phyloP scores from a whole-genome alignment of 1,140 invertebrate genomes.

The Trachelipus rathkii region DNA sequence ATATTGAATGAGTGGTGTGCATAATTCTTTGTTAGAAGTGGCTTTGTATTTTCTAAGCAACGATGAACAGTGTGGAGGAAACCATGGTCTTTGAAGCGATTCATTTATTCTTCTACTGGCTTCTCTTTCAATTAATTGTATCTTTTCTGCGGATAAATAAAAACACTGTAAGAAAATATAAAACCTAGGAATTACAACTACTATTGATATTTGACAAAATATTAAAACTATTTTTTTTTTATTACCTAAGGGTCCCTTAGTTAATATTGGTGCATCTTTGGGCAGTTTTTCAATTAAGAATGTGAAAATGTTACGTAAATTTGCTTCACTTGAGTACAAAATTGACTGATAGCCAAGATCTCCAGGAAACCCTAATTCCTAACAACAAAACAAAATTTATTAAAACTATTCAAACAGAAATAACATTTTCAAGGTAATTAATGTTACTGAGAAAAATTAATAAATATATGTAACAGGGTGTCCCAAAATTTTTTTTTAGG shows the following conservation, averaged over 20 bases:
- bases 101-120: background rate
- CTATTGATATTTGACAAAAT: no score
- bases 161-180: no score
- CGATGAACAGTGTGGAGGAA: background rate
- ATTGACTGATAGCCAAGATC: constrained; percentile 28
- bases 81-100: background rate
- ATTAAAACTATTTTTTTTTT: no score
- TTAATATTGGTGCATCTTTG: constrained; percentile 17
- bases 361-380: constrained; percentile 20
- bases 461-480: no score
- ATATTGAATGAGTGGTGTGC: background rate
- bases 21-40: background rate
- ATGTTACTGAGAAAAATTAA: no score
- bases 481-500: no score
- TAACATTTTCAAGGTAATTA: no score
- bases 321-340: constrained; percentile 22
- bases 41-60: background rate
- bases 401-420: background rate
- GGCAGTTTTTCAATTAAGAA: constrained; percentile 20
- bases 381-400: background rate
- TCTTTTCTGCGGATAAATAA: background rate
- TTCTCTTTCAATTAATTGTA: background rate
- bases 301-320: constrained; percentile 21
- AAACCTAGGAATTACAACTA: no score
- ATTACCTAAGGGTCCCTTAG: background rate